These are phyloP conservation scores for Harpalus rubripes DNA, from an alignment of 2,888 invertebrate genomes.

Conservation along the genomic window DNA sequence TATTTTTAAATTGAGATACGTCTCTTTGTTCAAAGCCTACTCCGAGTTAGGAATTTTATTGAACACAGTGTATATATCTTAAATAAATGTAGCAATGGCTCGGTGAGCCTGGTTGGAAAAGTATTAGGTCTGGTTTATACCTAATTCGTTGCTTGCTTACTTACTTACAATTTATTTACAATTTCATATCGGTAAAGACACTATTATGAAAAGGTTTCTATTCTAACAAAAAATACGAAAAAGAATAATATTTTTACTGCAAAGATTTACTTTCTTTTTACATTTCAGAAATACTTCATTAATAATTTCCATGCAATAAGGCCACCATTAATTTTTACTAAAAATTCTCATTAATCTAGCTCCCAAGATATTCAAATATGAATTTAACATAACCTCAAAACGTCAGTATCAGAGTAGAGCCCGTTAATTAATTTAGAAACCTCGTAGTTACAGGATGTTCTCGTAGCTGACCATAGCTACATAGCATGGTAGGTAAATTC, in stretches of 20 bases:
- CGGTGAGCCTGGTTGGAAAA: too few relatives aligned
- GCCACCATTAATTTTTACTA: conserved; percentile 6
- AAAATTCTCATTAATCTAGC: conserved; percentile 39
- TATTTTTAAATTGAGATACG: too few relatives aligned
- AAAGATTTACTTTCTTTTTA: not conserved
- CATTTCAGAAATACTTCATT: not conserved
- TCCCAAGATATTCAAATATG: conserved; percentile 40
- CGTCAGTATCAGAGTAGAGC: conserved; percentile 31
- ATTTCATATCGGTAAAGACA: too few relatives aligned
- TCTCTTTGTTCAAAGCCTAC: too few relatives aligned
- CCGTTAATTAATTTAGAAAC: conserved; percentile 39
- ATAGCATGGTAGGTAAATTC: conserved; percentile 35
- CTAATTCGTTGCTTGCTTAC: too few relatives aligned
- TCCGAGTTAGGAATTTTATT: too few relatives aligned
- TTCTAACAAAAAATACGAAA: too few relatives aligned
- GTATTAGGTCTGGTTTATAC: too few relatives aligned
- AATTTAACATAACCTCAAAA: conserved; percentile 46
- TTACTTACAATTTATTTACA: too few relatives aligned
- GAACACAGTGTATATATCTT: too few relatives aligned
- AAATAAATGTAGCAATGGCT: too few relatives aligned
- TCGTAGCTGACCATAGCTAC: conserved; percentile 26
- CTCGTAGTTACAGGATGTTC: conserved; percentile 19
- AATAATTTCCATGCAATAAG: not conserved
- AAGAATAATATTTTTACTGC: not conserved
- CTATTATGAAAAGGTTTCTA: too few relatives aligned